Conservation (phyloP, 2,113 vertebrate species). For the Neomonachus schauinslandi region DNA sequence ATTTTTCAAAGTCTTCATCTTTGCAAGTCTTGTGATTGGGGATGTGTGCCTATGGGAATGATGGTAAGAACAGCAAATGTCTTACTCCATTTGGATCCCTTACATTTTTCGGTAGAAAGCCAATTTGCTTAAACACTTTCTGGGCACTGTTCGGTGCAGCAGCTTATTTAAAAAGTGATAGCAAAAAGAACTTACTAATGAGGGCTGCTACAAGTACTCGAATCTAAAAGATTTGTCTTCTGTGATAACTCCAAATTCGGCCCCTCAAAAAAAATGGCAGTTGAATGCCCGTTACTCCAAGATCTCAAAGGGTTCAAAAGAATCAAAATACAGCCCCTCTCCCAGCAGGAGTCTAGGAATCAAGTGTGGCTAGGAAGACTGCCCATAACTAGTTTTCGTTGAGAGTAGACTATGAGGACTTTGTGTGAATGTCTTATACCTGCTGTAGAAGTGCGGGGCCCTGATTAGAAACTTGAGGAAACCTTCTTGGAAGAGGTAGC, state of each 20-base stretch:
- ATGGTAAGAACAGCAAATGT: not conserved
- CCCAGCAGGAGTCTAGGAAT: not conserved
- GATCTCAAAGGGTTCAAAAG: not conserved
- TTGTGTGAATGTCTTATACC: not conserved
- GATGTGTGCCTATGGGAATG: not conserved
- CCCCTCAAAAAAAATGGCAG: not conserved
- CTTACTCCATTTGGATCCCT: not conserved
- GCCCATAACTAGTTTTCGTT: not conserved
- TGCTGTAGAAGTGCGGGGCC: not conserved
- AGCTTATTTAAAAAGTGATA: not conserved
- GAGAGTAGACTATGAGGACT: not conserved
- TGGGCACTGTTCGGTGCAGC: not conserved
- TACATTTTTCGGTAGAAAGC: not conserved
- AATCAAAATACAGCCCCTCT: not conserved
- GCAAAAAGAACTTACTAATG: not conserved
- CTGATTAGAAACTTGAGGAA: not conserved
- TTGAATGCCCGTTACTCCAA: not conserved
- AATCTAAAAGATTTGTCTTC: not conserved
- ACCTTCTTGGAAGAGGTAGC: constrained; percentile 27
- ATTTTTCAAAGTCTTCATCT: not conserved
- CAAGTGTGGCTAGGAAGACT: not conserved
- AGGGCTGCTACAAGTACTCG: not conserved
- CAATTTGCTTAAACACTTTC: not conserved
- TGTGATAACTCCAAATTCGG: not conserved
- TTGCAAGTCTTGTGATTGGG: not conserved